Conservation (phyloP, 2,888 invertebrate genomes). For the Sericinus montela region DNA sequence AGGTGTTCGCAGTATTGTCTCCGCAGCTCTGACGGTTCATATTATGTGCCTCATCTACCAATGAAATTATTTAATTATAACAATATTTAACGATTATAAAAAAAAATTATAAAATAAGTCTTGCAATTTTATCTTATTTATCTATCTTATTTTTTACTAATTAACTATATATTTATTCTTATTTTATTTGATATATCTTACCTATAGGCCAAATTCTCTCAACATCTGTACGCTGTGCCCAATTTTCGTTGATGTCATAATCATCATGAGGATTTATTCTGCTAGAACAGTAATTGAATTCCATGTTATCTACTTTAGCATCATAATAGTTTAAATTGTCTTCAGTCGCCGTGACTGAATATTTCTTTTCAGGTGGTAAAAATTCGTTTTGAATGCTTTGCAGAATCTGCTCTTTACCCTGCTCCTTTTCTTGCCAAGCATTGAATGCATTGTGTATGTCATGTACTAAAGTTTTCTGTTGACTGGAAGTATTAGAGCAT, state of each 20-base stretch:
- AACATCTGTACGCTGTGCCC: background rate
- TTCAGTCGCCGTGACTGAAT: background rate
- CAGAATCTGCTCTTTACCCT: background rate
- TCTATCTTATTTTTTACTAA: too few relatives aligned
- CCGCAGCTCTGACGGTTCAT: constrained; percentile 1
- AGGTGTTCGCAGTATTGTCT: constrained; percentile 5
- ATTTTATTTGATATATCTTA: too few relatives aligned
- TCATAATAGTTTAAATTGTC: background rate
- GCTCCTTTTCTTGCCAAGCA: background rate
- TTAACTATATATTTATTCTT: too few relatives aligned
- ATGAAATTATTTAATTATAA: too few relatives aligned
- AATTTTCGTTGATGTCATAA: constrained; percentile 5
- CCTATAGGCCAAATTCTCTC: background rate
- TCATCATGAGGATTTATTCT: background rate
- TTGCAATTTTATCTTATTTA: too few relatives aligned
- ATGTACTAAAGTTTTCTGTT: background rate
- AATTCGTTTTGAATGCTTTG: background rate
- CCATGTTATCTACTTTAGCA: background rate
- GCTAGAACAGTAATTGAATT: background rate
- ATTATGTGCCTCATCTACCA: background rate
- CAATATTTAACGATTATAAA: too few relatives aligned
- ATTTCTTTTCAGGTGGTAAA: background rate
- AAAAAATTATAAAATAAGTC: too few relatives aligned
- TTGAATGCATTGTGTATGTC: background rate
- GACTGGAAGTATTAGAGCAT: background rate